Evolutionary conservation across 2,888 invertebrate genomes (phyloP).

Genomic region (Neria commutata): DNA sequence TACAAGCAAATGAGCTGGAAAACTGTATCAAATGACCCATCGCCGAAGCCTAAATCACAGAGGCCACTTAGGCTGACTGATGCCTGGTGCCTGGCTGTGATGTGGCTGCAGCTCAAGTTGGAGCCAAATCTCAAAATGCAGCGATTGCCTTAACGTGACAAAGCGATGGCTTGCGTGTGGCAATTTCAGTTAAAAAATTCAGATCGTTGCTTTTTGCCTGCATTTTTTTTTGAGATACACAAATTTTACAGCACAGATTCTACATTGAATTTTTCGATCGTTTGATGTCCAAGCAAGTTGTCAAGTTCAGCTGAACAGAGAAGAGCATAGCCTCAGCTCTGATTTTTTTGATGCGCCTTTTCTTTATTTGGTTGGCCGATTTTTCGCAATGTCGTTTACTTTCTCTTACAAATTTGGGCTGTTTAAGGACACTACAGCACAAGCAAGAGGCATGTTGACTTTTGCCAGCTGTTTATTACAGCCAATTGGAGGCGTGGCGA

Average conservation of each 20-base stretch:
- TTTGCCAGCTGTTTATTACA: no score
- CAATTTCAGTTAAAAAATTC: constrained; percentile 57
- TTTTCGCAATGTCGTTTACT: constrained; percentile 8
- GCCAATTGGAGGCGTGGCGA: no score
- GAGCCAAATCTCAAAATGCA: constrained; percentile 1
- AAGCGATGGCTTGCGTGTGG: constrained; percentile 63
- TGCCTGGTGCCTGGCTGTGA: constrained; percentile 10
- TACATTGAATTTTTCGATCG: constrained; percentile 34
- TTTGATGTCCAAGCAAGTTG: constrained; percentile 46
- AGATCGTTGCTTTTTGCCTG: constrained; percentile 1
- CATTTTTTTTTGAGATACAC: constrained; percentile 8
- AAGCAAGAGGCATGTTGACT: no score
- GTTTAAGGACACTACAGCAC: no score
- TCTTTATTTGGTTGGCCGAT: constrained; percentile 6
- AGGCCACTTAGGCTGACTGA: constrained; percentile 31
- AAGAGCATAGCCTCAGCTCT: constrained; percentile 37
- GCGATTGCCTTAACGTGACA: constrained; percentile 51
- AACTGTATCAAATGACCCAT: constrained; percentile 63
- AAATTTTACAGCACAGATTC: neutral
- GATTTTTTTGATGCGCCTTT: constrained; percentile 49
- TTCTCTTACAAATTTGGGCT: constrained; percentile 19
- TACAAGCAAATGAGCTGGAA: constrained; percentile 62
- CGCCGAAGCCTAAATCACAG: constrained; percentile 50
- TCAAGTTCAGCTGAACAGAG: constrained; percentile 30
- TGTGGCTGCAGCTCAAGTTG: constrained; percentile 21